Conservation (phyloP, 2,888 invertebrate genomes). For the Acanthosepion pharaonis region DNA sequence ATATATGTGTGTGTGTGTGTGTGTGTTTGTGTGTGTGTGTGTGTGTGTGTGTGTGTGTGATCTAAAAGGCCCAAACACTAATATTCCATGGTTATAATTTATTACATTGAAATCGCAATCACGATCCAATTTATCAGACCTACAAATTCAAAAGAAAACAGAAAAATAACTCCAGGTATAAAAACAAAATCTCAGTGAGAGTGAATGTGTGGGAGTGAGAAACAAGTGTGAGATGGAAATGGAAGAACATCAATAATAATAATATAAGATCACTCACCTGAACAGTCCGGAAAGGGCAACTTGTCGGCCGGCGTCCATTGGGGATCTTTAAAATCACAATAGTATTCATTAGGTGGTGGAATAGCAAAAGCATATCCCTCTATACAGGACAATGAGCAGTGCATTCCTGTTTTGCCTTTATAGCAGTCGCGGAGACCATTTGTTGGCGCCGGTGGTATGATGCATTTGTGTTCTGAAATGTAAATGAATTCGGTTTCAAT, state of each 20-base stretch:
- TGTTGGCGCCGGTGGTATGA: conserved; percentile 75
- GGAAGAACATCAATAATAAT: not conserved
- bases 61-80: too few species aligned
- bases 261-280: conserved; percentile 71
- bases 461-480: conserved; percentile 75
- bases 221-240: not conserved
- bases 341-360: conserved; percentile 73
- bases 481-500: not conserved
- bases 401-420: conserved; percentile 73
- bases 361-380: conserved; percentile 80
- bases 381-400: conserved; percentile 79
- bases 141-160: too few species aligned
- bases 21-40: too few species aligned
- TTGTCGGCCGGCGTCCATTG: conserved; percentile 73
- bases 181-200: too few species aligned
- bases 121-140: too few species aligned
- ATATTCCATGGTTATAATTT: too few species aligned
- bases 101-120: too few species aligned
- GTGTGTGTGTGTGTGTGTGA: too few species aligned
- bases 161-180: too few species aligned
- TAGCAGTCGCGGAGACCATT: conserved; percentile 77
- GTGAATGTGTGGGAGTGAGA: not conserved
- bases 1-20: too few species aligned
- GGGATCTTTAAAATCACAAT: conserved; percentile 74
- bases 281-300: conserved; percentile 79